Evolutionary conservation across 1,140 invertebrate species (phyloP).

Genomic region (Lordiphosa clarofinis): DNA sequence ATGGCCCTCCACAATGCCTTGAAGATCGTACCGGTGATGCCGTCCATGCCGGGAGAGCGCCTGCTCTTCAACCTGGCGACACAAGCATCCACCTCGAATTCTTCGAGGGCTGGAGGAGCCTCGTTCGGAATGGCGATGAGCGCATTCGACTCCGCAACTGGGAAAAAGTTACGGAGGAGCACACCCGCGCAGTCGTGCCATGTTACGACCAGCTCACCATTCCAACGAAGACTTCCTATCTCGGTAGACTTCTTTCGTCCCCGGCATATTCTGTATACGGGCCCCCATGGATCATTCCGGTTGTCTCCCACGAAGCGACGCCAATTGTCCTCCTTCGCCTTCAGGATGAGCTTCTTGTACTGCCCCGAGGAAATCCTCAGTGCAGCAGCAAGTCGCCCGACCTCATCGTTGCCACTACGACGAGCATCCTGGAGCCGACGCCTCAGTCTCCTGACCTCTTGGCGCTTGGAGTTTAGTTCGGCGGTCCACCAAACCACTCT

Average conservation of each 20-base stretch:
- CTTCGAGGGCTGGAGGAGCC: slow-evolving; percentile 8
- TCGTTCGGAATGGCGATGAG: slow-evolving; percentile 4
- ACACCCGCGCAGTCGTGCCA: slow-evolving; percentile 21
- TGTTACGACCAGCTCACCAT: slow-evolving; percentile 10
- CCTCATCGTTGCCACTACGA: no score
- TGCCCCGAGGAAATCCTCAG: no score
- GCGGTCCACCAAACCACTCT: no score
- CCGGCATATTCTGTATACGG: slow-evolving; percentile 24
- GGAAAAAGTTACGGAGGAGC: slow-evolving; percentile 3
- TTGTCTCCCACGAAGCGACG: slow-evolving; percentile 23
- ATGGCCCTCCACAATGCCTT: slow-evolving; percentile 20
- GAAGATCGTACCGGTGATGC: slow-evolving; percentile 21
- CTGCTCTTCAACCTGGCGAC: slow-evolving; percentile 22
- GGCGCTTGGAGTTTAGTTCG: no score
- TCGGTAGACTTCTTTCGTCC: slow-evolving; percentile 9
- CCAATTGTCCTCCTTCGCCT: slow-evolving; percentile 19
- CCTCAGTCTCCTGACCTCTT: no score
- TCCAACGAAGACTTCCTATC: slow-evolving; percentile 9
- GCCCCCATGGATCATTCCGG: slow-evolving; percentile 22
- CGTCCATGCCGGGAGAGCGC: slow-evolving; percentile 19
- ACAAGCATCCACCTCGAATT: slow-evolving; percentile 8
- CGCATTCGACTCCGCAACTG: slow-evolving; percentile 11
- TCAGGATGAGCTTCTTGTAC: no score
- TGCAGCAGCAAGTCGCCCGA: not conserved
- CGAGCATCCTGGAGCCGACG: no score